These are phyloP conservation scores for Spheniscus mendiculus DNA, from an alignment of 2,113 vertebrate species.

Conservation along the genomic window DNA sequence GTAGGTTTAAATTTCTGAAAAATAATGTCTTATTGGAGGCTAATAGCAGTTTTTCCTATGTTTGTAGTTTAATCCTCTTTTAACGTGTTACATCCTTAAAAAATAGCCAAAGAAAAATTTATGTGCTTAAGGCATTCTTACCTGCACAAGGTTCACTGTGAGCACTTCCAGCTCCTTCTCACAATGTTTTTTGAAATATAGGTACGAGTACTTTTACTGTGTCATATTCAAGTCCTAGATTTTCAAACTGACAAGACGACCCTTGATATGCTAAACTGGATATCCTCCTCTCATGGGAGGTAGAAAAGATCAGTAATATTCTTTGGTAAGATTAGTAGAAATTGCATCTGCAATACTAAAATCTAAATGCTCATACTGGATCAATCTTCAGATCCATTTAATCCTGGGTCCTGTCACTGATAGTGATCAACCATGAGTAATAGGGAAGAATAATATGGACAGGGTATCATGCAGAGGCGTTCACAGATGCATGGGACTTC, in stretches of 20 bases:
- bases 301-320: neutral
- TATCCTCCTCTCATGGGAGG: neutral
- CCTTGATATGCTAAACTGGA: neutral
- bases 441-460: neutral
- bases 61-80: neutral
- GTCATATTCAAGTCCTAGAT: neutral
- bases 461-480: neutral
- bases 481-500: neutral
- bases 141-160: neutral
- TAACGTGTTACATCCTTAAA: neutral
- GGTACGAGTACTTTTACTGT: rapidly evolving
- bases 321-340: neutral
- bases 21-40: neutral
- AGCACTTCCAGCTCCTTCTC: neutral
- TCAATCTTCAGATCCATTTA: neutral
- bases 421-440: neutral
- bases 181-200: neutral
- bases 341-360: neutral
- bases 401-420: neutral
- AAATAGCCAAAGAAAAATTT: neutral
- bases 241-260: neutral
- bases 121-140: neutral
- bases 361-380: neutral
- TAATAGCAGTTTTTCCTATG: neutral
- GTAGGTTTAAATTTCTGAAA: neutral